These are phyloP conservation scores for Paraescarpia echinospica DNA, from an alignment of 1,140 invertebrate species.

Conservation along the genomic window DNA sequence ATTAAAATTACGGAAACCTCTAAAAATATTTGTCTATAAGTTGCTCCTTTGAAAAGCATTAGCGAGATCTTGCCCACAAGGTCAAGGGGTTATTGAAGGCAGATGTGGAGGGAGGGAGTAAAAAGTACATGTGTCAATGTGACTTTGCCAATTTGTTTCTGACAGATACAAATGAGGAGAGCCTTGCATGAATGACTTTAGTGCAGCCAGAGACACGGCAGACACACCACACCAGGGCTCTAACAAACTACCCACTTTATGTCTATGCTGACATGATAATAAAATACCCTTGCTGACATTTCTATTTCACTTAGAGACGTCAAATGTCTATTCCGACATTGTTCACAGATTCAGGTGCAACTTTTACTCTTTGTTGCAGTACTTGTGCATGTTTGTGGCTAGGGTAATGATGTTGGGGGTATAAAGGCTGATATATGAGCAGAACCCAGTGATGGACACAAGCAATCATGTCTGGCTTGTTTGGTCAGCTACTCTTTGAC, in stretches of 20 bases:
- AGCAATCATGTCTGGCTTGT: neutral
- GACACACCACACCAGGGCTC: neutral
- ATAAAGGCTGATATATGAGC: neutral
- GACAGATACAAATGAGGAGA: neutral
- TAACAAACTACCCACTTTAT: neutral
- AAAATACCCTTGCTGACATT: neutral
- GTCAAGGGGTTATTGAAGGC: neutral
- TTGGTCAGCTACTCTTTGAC: neutral
- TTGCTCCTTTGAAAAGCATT: neutral
- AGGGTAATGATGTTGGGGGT: neutral
- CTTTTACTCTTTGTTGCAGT: neutral
- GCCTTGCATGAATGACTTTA: neutral
- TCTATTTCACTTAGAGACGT: constrained; percentile 5
- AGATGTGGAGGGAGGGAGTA: neutral
- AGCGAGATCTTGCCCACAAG: neutral
- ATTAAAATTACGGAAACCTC: neutral
- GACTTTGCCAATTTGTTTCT: neutral
- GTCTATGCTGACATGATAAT: neutral
- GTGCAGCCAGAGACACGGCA: neutral
- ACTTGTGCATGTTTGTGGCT: neutral
- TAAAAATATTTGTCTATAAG: neutral
- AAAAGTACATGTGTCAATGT: neutral
- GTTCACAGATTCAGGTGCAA: neutral
- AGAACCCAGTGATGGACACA: neutral
- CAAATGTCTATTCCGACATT: neutral